Conservation (phyloP, 2,113 vertebrate genomes). For the Gymnogyps californianus region DNA sequence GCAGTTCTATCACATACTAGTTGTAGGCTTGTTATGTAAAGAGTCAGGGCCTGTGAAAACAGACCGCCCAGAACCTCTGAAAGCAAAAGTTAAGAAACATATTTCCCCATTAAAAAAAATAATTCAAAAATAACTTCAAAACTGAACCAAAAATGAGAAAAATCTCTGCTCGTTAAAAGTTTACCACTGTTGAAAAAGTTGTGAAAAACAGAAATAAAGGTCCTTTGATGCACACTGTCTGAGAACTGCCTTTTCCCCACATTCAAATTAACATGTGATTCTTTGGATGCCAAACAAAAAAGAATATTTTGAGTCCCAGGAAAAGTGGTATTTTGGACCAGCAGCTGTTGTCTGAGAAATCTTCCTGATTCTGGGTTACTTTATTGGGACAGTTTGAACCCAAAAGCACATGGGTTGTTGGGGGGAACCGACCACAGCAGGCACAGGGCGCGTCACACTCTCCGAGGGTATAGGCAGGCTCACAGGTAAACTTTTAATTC, state of each 20-base stretch:
- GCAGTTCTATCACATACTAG: background rate
- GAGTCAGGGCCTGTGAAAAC: background rate
- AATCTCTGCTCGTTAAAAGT: background rate
- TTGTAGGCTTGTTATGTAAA: background rate
- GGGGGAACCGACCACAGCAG: background rate
- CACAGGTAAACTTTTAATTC: background rate
- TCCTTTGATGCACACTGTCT: background rate
- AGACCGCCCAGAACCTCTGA: background rate
- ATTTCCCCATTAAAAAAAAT: background rate
- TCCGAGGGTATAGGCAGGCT: background rate
- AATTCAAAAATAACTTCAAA: background rate
- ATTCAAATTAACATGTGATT: background rate
- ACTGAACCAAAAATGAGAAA: background rate
- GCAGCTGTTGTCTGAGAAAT: background rate
- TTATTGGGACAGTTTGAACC: background rate
- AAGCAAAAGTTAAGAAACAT: background rate
- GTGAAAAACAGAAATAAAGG: background rate
- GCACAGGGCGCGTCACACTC: accelerated
- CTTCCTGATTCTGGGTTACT: background rate
- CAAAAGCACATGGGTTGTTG: background rate
- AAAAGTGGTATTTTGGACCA: background rate
- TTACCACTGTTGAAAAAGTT: background rate
- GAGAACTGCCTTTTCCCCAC: background rate
- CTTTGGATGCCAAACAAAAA: background rate
- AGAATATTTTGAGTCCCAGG: background rate